Evolutionary conservation across 2,113 vertebrate species (phyloP).

Genomic region (Lipophrys pholis): DNA sequence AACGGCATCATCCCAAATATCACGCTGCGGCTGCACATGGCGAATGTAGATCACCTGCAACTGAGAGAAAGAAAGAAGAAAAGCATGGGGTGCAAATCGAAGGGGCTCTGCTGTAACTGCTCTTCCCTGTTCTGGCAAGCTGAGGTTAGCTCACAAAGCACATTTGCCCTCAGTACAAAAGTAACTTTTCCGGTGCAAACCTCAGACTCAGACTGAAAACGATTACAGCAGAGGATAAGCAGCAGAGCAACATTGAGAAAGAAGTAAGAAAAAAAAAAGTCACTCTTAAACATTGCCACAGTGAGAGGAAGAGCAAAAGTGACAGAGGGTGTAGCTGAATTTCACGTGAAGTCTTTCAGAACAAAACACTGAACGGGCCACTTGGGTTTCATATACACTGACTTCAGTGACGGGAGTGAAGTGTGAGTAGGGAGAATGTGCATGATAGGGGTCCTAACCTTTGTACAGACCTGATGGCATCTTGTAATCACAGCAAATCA

Average conservation of each 20-base stretch:
- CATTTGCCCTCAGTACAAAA: constrained; percentile 50
- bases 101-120: constrained; percentile 22
- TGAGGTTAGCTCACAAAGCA: constrained; percentile 68
- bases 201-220: constrained; percentile 55
- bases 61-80: constrained; percentile 30
- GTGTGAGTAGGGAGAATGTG: constrained; percentile 18
- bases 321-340: constrained; percentile 29
- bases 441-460: background rate
- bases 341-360: constrained; percentile 28
- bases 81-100: background rate
- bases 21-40: constrained; percentile 1
- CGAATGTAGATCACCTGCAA: constrained; percentile 26
- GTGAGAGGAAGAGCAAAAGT: constrained; percentile 17
- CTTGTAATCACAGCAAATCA: constrained; percentile 9
- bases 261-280: background rate
- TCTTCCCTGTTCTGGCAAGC: constrained; percentile 59
- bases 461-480: constrained; percentile 57
- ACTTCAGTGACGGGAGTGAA: constrained; percentile 28
- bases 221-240: constrained; percentile 32
- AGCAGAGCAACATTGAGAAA: constrained; percentile 5
- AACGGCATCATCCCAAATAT: constrained; percentile 33
- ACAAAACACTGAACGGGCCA: constrained; percentile 3
- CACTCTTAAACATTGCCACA: background rate
- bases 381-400: constrained; percentile 4
- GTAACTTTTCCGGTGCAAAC: constrained; percentile 68